Percentiles rank a stretch among this genome's conserved stretches.
These are phyloP conservation scores for Notodonta ziczac DNA, from an alignment of 2,888 invertebrate genomes.

Conservation along the genomic window DNA sequence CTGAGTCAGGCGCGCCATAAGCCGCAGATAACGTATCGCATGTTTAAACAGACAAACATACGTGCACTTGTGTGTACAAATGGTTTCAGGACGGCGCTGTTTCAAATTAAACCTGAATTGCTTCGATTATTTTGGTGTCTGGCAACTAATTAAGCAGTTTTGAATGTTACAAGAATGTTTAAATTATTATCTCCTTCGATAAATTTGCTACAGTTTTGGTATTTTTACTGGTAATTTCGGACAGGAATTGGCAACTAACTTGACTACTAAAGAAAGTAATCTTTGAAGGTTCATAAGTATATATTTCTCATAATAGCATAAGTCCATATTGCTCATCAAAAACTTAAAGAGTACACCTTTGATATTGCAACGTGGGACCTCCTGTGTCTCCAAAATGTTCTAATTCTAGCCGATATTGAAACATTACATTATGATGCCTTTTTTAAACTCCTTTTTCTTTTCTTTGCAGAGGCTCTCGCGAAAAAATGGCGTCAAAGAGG, in stretches of 20 bases:
- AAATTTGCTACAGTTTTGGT: no score
- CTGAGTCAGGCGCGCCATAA: conserved; percentile 58
- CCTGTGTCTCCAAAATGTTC: no score
- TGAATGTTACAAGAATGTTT: not conserved
- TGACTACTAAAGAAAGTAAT: no score
- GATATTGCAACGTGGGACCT: no score
- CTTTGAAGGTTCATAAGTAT: no score
- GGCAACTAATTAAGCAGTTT: not conserved
- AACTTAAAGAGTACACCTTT: no score
- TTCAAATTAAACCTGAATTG: not conserved
- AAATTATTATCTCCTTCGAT: no score
- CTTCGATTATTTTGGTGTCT: not conserved
- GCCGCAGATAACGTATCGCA: conserved; percentile 62
- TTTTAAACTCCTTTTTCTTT: conserved; percentile 30
- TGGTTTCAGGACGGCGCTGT: conserved; percentile 21
- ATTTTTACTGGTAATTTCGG: no score
- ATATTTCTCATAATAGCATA: no score
- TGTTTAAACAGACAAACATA: conserved; percentile 47
- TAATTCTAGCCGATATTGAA: conserved; percentile 4
- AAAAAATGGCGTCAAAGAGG: conserved; percentile 76
- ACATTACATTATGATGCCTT: not conserved
- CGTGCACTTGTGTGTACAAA: conserved; percentile 38
- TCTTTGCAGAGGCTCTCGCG: conserved; percentile 73
- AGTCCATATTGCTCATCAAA: no score
- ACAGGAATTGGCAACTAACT: no score